A percentile compares a stretch with the other conserved stretches of the same genome.
Conservation (phyloP, 2,888 invertebrate species). For the Pandemis cinnamomeana region DNA sequence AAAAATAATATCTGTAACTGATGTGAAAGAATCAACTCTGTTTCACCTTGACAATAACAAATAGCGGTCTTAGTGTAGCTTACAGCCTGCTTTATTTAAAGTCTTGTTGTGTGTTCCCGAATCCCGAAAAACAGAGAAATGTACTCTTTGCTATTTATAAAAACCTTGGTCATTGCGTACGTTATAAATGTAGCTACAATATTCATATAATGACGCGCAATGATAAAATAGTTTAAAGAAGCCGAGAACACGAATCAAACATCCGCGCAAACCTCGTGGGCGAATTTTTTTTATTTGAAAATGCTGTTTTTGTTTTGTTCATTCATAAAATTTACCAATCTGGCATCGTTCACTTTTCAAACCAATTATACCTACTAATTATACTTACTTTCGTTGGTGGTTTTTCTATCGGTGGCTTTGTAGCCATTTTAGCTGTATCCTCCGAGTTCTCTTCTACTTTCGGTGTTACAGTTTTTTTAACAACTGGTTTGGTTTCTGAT, state of each 20-base stretch:
- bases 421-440: conserved; percentile 73
- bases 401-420: conserved; percentile 78
- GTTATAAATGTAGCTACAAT: conserved; percentile 26
- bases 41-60: background rate
- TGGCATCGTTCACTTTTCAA: background rate
- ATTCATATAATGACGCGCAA: conserved; percentile 35
- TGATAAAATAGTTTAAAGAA: conserved; percentile 27
- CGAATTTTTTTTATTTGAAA: conserved; percentile 22
- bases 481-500: conserved; percentile 53
- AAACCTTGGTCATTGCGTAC: conserved; percentile 5
- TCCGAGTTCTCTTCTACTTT: conserved; percentile 60
- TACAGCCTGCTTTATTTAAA: conserved; percentile 8
- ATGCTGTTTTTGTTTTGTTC: conserved; percentile 17
- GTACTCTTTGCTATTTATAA: conserved; percentile 22
- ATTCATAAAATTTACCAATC: conserved; percentile 34
- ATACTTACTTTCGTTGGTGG: conserved; percentile 69
- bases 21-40: background rate
- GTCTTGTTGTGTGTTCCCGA: conserved; percentile 5
- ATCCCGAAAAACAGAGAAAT: conserved; percentile 19
- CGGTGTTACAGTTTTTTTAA: conserved; percentile 53
- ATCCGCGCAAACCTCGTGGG: conserved; percentile 28
- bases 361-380: background rate
- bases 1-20: background rate
- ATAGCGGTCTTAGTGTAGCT: background rate
- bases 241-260: conserved; percentile 26